phyloP scores from a whole-genome alignment of 1,140 invertebrate species.

The Ips typographus region DNA sequence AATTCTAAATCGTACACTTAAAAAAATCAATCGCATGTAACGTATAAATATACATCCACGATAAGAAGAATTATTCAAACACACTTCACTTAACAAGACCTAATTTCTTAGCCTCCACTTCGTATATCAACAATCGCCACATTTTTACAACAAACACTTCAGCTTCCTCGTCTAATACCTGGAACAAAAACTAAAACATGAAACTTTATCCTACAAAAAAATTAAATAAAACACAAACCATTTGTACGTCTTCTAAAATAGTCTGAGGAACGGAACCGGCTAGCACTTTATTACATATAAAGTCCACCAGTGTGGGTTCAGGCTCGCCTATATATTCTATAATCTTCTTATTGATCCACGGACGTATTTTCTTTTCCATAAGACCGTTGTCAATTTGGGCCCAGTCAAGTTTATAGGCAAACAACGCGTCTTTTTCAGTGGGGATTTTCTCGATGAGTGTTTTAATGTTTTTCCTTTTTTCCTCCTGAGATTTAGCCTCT shows the following conservation, averaged over 20 bases:
- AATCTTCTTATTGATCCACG: conserved; percentile 99
- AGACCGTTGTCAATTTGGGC: conserved; percentile 68
- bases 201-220: neutral
- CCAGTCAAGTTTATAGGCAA: conserved; percentile 93
- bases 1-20: neutral
- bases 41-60: neutral
- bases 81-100: conserved; percentile 70
- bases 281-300: conserved; percentile 98
- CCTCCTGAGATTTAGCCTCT: conserved; percentile 80
- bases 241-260: conserved; percentile 97
- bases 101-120: conserved; percentile 97
- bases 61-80: neutral
- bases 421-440: conserved; percentile 93
- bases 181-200: conserved; percentile 46
- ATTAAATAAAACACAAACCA: conserved; percentile 69
- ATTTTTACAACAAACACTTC: conserved; percentile 99
- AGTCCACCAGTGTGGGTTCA: conserved; percentile 96
- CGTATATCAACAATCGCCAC: conserved; percentile 98
- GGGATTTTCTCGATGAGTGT: conserved; percentile 98
- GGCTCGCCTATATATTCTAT: conserved; percentile 99
- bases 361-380: conserved; percentile 96
- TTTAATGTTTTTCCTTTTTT: conserved; percentile 95
- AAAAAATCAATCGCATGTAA: neutral
- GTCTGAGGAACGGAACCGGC: conserved; percentile 88
- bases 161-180: conserved; percentile 98